A percentile compares a stretch with the other conserved stretches of the same genome.
Evolutionary conservation across 2,888 invertebrate genomes (phyloP).

Genomic region (Agrotis exclamationis): DNA sequence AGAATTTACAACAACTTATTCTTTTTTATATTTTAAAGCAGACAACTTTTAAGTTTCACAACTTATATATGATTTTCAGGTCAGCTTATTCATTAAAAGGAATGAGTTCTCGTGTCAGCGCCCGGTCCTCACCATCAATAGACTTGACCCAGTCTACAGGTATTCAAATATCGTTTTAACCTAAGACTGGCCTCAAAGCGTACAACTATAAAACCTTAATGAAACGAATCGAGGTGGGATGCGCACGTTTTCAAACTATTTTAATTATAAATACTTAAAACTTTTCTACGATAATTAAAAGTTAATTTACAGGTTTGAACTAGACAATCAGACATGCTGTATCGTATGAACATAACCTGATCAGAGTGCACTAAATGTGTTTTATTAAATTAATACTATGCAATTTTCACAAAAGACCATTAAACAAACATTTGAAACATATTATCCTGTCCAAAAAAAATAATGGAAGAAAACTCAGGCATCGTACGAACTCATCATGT

Average conservation of each 20-base stretch:
- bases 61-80: background rate
- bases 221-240: background rate
- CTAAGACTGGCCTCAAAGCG: background rate
- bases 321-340: too few species aligned
- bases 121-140: background rate
- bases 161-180: background rate
- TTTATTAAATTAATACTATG: too few species aligned
- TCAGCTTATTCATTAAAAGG: background rate
- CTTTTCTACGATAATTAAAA: too few species aligned
- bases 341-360: too few species aligned
- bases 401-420: too few species aligned
- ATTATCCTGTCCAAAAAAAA: too few species aligned
- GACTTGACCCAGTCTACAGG: background rate
- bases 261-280: background rate
- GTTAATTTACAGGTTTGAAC: too few species aligned
- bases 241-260: background rate
- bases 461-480: too few species aligned
- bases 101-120: background rate
- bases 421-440: too few species aligned
- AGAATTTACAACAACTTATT: background rate
- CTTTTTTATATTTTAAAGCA: too few species aligned
- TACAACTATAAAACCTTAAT: conserved; percentile 6
- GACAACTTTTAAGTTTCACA: background rate
- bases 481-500: too few species aligned
- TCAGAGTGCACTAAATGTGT: too few species aligned